Percentiles rank a stretch among this genome's conserved stretches.
These are phyloP conservation scores for Drosophila anceps DNA, from an alignment of 2,888 invertebrate species.

Conservation along the genomic window DNA sequence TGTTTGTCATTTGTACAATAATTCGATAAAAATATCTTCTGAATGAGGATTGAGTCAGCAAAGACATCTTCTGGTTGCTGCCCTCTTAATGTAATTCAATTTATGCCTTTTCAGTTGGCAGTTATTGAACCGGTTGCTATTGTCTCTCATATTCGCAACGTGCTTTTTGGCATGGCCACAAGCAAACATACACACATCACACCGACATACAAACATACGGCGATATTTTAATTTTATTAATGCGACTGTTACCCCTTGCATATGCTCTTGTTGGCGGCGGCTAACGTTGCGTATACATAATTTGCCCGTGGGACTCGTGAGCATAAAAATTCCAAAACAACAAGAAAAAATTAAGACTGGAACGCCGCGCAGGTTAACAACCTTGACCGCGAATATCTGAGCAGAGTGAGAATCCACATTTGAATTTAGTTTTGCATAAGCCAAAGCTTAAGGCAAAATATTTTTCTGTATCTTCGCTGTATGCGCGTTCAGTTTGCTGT, in stretches of 20 bases:
- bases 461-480: background rate
- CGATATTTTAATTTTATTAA: slow-evolving; percentile 42
- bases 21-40: slow-evolving; percentile 26
- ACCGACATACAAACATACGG: background rate
- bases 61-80: slow-evolving; percentile 56
- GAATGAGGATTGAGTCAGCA: slow-evolving; percentile 39
- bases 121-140: slow-evolving; percentile 72
- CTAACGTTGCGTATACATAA: slow-evolving; percentile 63
- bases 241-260: slow-evolving; percentile 18
- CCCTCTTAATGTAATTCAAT: slow-evolving; percentile 73
- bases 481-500: background rate
- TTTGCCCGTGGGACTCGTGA: slow-evolving; percentile 22
- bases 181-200: background rate
- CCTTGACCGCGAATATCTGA: slow-evolving; percentile 73
- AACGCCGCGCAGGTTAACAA: slow-evolving; percentile 68
- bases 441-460: background rate
- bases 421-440: background rate
- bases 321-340: slow-evolving; percentile 44
- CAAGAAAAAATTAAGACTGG: slow-evolving; percentile 15
- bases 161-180: slow-evolving; percentile 29
- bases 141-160: slow-evolving; percentile 35
- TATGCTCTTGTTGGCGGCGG: slow-evolving; percentile 10
- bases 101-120: slow-evolving; percentile 57
- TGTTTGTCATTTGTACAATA: slow-evolving; percentile 35
- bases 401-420: slow-evolving; percentile 28